Evolutionary conservation across 2,797 vertebrate genomes (phyloP), one percentile per base, ranked within the genome.

Genomic region (Poecilia wingei): DNA sequence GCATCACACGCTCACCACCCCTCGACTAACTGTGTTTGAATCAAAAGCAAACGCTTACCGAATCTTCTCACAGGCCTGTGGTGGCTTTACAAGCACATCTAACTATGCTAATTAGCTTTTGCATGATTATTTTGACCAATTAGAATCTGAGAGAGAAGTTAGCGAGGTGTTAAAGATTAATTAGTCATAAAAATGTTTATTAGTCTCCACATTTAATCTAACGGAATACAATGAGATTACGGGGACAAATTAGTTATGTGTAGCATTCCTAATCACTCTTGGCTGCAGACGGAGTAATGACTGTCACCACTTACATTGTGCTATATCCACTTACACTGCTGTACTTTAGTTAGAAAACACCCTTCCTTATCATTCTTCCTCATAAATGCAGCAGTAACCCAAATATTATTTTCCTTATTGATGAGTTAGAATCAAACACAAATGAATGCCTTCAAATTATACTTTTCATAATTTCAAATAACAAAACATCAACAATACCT

Each of bases 121-220:
- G 93, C 93, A 94, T 96, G 95, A 96, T 96, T 96, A 96, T 96
- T 96, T 96, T 94, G 91, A 93, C 94, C 94, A 95, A 95, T 96
- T 95, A 95, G 93, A 95, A 95, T 96, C 94, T 95, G 94, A 90
- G 93, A 91, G 94, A 92, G 92, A 93, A 94, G 82, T 95, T 95
- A 95, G 95, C 95, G 95, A 95, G 95, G 95, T 95, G 93, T 90
- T 83, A 95, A 94, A 93, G 94, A 94, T 96, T 94, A 96, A 96
- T 96, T 95, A 95, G 93, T 93, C 93, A 87, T 92, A 86, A 88
- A 95, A 96, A 93, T 82, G 79, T 95, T 95, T 94, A 95, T 95
- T 96, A 96, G 93, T 94, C 93, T 92, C 94, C 86, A 84, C 92
- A 93, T 95, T 95, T 95, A 96, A 95, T 95, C 94, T 94, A 85